Evolutionary conservation across 2,797 vertebrate species (phyloP).

Genomic region (Poecilia picta): DNA sequence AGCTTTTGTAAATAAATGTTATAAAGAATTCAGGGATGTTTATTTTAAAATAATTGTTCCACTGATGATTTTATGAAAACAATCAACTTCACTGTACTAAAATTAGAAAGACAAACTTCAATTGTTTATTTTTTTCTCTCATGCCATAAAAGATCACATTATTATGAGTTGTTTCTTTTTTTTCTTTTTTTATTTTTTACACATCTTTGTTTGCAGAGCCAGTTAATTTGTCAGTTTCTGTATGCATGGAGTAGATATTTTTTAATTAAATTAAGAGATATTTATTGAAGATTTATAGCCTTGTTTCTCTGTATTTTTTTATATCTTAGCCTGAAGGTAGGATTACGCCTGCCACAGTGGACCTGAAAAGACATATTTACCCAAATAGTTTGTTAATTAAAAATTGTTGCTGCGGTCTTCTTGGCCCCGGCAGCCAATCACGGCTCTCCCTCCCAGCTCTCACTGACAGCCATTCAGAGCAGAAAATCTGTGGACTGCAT

Average conservation of each 20-base stretch:
- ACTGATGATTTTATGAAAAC: not conserved
- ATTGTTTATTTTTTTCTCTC: not conserved
- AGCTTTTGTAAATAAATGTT: not conserved
- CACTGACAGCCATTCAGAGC: constrained; percentile 70
- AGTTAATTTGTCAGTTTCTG: not conserved
- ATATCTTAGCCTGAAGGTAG: not conserved
- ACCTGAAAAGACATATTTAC: constrained; percentile 71
- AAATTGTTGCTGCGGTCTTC: constrained; percentile 61
- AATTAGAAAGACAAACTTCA: not conserved
- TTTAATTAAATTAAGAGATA: constrained; percentile 1
- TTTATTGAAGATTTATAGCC: not conserved
- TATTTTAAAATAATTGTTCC: not conserved
- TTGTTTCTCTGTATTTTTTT: not conserved
- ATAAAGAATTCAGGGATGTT: not conserved
- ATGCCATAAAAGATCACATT: not conserved
- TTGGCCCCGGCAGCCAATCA: constrained; percentile 37
- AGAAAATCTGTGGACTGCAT: constrained; percentile 77
- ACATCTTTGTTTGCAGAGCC: not conserved
- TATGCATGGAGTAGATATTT: not conserved
- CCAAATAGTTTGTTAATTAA: constrained; percentile 73
- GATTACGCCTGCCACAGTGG: constrained; percentile 25
- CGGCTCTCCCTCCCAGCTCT: constrained; percentile 46
- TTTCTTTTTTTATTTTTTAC: not conserved
- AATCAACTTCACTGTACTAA: not conserved
- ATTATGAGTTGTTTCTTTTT: not conserved